Evolutionary conservation across 2,113 vertebrate genomes (phyloP).

Genomic region (Chauna torquata): DNA sequence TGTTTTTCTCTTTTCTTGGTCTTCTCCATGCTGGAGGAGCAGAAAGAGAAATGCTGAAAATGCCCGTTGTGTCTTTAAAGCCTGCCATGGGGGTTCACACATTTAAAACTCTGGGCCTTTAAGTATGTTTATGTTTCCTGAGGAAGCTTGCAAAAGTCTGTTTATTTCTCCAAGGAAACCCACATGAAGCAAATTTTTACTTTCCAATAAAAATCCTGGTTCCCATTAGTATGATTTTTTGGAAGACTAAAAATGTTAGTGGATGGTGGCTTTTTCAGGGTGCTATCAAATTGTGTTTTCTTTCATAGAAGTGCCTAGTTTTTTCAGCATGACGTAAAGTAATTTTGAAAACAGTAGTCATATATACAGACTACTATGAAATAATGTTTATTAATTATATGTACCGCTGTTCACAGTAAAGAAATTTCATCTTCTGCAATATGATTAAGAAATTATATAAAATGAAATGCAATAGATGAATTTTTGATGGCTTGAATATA

Average conservation of each 20-base stretch:
- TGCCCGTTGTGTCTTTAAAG: neutral
- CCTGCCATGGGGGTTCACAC: neutral
- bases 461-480: neutral
- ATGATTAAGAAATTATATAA: neutral
- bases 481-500: neutral
- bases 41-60: neutral
- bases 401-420: neutral
- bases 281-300: neutral
- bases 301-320: neutral
- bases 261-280: neutral
- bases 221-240: neutral
- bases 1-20: neutral
- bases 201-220: neutral
- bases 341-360: neutral
- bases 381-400: neutral
- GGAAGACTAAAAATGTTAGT: neutral
- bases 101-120: neutral
- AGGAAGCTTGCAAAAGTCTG: neutral
- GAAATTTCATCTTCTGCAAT: neutral
- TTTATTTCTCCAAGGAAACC: neutral
- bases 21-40: neutral
- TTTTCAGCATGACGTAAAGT: neutral
- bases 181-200: neutral
- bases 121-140: neutral
- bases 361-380: neutral